These are phyloP conservation scores for Chironomus striatipennis DNA, from an alignment of 1,140 invertebrate genomes.

Conservation along the genomic window DNA sequence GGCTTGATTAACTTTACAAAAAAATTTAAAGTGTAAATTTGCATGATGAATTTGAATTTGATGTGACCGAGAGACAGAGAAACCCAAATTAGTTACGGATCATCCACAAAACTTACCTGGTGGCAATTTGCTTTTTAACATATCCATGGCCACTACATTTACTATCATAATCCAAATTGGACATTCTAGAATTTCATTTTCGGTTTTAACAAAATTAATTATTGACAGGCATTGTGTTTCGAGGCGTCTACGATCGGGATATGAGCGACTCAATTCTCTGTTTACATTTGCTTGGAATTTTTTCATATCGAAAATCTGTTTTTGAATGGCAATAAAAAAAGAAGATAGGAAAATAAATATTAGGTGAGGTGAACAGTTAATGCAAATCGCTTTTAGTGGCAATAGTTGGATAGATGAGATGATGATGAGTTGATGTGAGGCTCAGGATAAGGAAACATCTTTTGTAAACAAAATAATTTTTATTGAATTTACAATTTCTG, in stretches of 20 bases:
- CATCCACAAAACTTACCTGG: conserved; percentile 47
- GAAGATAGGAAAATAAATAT: not conserved
- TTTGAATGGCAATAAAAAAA: conserved; percentile 30
- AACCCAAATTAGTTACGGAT: too few species aligned
- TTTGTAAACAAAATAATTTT: too few species aligned
- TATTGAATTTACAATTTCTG: too few species aligned
- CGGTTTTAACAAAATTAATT: conserved; percentile 81
- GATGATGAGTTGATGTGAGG: not conserved
- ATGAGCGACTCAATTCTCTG: conserved; percentile 74
- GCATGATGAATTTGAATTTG: too few species aligned
- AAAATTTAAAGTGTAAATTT: too few species aligned
- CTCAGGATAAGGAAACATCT: not conserved
- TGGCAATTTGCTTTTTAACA: conserved; percentile 84
- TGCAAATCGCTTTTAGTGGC: too few species aligned
- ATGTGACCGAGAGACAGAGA: too few species aligned
- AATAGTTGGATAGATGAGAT: not conserved
- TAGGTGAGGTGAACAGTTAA: too few species aligned
- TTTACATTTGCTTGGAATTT: conserved; percentile 90
- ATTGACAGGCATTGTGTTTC: conserved; percentile 85
- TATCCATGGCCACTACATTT: conserved; percentile 92
- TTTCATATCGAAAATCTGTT: conserved; percentile 89
- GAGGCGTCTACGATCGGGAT: conserved; percentile 76
- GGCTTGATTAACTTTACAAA: too few species aligned
- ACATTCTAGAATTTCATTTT: conserved; percentile 75
- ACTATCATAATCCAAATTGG: conserved; percentile 93